These are phyloP conservation scores for Vesta saturnalis DNA, from an alignment of 2,888 invertebrate species.

Conservation along the genomic window DNA sequence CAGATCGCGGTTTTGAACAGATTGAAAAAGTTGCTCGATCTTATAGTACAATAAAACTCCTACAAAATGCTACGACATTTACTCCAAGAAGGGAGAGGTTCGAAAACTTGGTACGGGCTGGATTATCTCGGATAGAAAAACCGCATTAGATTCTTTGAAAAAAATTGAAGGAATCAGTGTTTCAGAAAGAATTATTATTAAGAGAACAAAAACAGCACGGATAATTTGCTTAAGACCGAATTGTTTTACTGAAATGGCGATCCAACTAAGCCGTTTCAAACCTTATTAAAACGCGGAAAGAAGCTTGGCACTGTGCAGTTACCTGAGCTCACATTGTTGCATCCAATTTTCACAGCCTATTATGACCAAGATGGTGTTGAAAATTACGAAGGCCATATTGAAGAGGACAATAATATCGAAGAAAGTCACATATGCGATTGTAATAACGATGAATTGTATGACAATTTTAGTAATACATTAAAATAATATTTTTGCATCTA, in stretches of 20 bases:
- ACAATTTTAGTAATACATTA: too few species aligned
- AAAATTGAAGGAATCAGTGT: slow-evolving; percentile 41
- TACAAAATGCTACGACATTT: slow-evolving; percentile 35
- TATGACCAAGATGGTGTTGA: too few species aligned
- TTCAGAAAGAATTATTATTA: slow-evolving; percentile 39
- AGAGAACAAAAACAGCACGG: slow-evolving; percentile 31
- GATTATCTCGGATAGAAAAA: slow-evolving; percentile 33
- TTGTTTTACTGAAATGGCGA: slow-evolving; percentile 31
- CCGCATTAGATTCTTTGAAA: slow-evolving; percentile 37
- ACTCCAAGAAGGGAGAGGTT: slow-evolving; percentile 36
- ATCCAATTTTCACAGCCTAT: too few species aligned
- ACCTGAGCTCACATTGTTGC: too few species aligned
- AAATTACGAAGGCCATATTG: too few species aligned
- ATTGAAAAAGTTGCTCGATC: slow-evolving; percentile 23
- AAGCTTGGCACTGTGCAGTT: slow-evolving; percentile 9
- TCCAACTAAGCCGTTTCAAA: slow-evolving; percentile 23
- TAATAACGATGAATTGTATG: too few species aligned
- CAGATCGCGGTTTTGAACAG: slow-evolving; percentile 20
- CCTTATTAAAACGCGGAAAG: slow-evolving; percentile 32
- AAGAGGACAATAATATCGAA: too few species aligned
- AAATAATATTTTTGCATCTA: too few species aligned
- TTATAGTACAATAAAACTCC: slow-evolving; percentile 8
- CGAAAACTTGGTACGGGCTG: slow-evolving; percentile 30
- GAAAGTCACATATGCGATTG: too few species aligned
- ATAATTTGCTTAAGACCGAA: slow-evolving; percentile 17